Conservation (phyloP, 1,140 invertebrate species). For the Megalopta genalis region DNA sequence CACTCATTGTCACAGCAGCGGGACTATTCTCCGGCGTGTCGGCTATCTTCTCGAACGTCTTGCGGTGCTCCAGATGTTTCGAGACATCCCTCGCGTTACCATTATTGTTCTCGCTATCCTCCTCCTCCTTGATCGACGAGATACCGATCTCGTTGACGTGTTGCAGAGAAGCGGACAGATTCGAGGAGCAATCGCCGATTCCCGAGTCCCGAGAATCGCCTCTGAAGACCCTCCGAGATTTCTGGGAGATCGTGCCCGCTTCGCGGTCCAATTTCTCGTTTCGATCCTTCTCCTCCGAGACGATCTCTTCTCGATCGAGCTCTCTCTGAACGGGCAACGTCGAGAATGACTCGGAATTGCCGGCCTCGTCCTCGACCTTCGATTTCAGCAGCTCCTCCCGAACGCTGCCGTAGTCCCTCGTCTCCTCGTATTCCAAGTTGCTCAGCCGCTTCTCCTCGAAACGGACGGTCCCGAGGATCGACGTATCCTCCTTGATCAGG, state of each 20-base stretch:
- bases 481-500: not conserved
- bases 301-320: not conserved
- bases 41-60: not conserved
- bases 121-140: constrained; percentile 52
- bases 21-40: not conserved
- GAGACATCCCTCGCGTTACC: not conserved
- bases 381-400: not conserved
- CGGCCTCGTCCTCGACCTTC: not conserved
- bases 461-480: not conserved
- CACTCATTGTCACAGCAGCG: constrained; percentile 23
- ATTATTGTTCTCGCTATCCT: constrained; percentile 36
- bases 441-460: not conserved
- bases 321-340: not conserved
- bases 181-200: constrained; percentile 61
- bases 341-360: not conserved
- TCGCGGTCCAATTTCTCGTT: constrained; percentile 25
- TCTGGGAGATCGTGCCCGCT: constrained; percentile 70
- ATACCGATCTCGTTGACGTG: constrained; percentile 54
- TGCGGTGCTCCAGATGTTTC: not conserved
- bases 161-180: constrained; percentile 44
- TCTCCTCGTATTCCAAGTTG: not conserved
- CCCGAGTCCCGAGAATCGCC: constrained; percentile 74
- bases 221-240: constrained; percentile 67
- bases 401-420: too few species aligned
- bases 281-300: not conserved